phyloP scores from a whole-genome alignment of 1,140 invertebrate genomes.

The Drosophila ogumai region DNA sequence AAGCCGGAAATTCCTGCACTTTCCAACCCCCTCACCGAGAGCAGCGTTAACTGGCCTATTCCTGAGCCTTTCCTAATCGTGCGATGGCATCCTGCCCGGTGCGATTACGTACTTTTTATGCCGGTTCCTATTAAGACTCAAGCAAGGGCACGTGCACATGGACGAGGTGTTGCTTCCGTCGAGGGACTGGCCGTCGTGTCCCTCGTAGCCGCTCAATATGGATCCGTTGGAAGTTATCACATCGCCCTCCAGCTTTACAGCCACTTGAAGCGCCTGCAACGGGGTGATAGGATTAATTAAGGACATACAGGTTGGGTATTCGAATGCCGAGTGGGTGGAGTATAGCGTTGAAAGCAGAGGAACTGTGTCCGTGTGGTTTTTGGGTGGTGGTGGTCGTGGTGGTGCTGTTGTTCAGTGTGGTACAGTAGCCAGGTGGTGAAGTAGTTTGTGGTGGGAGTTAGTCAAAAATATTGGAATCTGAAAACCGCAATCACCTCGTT shows the following conservation, averaged over 20 bases:
- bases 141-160: constrained; percentile 92
- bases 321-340: constrained; percentile 14
- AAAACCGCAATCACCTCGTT: constrained; percentile 84
- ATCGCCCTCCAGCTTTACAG: constrained; percentile 96
- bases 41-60: constrained; percentile 39
- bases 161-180: constrained; percentile 88
- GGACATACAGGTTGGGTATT: constrained; percentile 3
- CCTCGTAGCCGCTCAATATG: constrained; percentile 90
- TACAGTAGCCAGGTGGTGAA: constrained; percentile 41
- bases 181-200: constrained; percentile 86
- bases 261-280: constrained; percentile 91
- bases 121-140: constrained; percentile 88
- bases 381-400: constrained; percentile 17
- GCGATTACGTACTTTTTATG: constrained; percentile 85
- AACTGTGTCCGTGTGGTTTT: constrained; percentile 50
- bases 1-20: constrained; percentile 12
- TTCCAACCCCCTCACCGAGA: neutral
- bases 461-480: constrained; percentile 58
- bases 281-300: constrained; percentile 31
- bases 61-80: constrained; percentile 12
- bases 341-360: constrained; percentile 28
- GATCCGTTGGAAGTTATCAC: constrained; percentile 96
- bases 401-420: constrained; percentile 32
- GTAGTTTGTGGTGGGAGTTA: constrained; percentile 32
- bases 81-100: constrained; percentile 18